phyloP scores from a whole-genome alignment of 2,113 vertebrate genomes.

The Cromileptes altivelis region DNA sequence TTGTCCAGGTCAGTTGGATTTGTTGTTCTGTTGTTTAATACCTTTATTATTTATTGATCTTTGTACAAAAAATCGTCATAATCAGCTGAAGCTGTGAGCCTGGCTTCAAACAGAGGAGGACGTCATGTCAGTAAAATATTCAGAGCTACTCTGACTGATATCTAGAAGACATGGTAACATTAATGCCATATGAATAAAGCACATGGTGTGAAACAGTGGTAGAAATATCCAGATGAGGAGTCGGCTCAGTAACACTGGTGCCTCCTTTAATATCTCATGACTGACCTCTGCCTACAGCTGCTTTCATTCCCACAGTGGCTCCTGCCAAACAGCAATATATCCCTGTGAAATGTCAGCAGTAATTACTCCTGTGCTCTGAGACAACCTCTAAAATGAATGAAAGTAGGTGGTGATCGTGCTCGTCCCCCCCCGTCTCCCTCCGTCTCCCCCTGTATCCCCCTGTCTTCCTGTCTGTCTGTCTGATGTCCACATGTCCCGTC shows the following conservation, averaged over 20 bases:
- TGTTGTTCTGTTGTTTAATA: neutral
- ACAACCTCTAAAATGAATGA: conserved; percentile 66
- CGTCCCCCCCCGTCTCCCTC: neutral
- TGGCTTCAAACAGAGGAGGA: neutral
- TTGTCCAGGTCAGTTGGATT: neutral
- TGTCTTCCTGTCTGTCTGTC: neutral
- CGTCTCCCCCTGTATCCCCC: neutral
- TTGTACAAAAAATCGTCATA: neutral
- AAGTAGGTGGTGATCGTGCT: conserved; percentile 35
- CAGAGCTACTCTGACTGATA: neutral
- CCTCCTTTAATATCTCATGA: conserved; percentile 55
- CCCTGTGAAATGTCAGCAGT: conserved; percentile 74
- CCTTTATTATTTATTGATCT: neutral
- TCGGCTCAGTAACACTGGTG: conserved; percentile 5
- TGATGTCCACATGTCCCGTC: conserved; percentile 13
- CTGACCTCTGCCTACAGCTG: conserved; percentile 54
- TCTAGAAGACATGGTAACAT: neutral
- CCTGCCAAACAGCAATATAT: conserved; percentile 73
- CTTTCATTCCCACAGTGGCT: conserved; percentile 54
- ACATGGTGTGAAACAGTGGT: neutral
- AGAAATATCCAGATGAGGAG: conserved; percentile 8
- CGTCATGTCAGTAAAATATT: neutral
- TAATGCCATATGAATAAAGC: neutral
- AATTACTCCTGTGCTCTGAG: conserved; percentile 69
- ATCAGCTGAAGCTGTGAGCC: neutral